Evolutionary conservation across 2,888 invertebrate genomes (phyloP).

Genomic region (Folsomia manolachei): DNA sequence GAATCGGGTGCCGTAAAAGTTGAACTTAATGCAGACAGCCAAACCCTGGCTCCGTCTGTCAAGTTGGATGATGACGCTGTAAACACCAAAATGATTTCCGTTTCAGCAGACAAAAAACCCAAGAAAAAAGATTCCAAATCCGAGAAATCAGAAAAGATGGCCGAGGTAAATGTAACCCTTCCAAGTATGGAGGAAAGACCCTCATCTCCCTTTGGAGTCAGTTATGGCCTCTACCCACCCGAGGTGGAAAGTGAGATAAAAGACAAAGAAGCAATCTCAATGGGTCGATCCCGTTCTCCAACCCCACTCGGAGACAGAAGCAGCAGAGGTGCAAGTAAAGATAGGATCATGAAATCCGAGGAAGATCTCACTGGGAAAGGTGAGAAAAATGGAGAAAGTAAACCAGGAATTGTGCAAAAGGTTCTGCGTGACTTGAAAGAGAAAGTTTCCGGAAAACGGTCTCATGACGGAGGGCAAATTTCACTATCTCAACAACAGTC

Average conservation of each 20-base stretch:
- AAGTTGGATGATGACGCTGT: neutral
- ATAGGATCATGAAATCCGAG: neutral
- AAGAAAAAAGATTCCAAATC: neutral
- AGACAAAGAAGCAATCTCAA: neutral
- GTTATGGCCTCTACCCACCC: neutral
- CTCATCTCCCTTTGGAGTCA: neutral
- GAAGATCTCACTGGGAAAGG: constrained; percentile 2
- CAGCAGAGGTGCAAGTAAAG: neutral
- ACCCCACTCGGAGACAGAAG: neutral
- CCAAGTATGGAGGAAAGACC: neutral
- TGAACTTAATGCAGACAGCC: constrained; percentile 26
- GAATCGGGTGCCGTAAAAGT: constrained; percentile 26
- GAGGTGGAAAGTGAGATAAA: neutral
- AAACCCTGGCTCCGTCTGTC: constrained; percentile 21
- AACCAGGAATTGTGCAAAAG: constrained; percentile 45
- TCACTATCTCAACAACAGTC: neutral
- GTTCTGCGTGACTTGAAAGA: constrained; percentile 46
- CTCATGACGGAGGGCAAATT: constrained; percentile 40
- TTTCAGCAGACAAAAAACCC: neutral
- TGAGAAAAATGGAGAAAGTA: constrained; percentile 25
- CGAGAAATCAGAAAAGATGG: neutral
- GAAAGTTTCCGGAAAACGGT: constrained; percentile 41
- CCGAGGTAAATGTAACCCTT: neutral
- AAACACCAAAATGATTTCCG: neutral
- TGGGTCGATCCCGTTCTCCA: neutral